phyloP scores from a whole-genome alignment of 2,113 vertebrate species.

The Antechinus flavipes region DNA sequence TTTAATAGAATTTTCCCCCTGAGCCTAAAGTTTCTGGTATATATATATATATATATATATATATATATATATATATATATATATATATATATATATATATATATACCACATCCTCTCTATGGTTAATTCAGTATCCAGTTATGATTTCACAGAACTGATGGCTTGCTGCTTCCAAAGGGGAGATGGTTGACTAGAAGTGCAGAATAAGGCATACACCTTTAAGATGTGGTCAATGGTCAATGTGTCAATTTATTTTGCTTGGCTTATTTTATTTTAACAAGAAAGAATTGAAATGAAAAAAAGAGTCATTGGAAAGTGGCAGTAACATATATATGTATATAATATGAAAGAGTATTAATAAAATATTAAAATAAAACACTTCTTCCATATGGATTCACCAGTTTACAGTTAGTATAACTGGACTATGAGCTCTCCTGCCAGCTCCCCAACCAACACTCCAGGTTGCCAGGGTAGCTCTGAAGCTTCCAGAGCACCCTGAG shows the following conservation, averaged over 20 bases:
- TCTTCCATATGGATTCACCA: background rate
- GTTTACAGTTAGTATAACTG: background rate
- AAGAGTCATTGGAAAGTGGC: background rate
- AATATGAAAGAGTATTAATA: background rate
- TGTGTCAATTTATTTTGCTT: background rate
- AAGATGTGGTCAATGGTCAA: background rate
- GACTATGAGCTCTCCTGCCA: slow-evolving; percentile 8
- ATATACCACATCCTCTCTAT: background rate
- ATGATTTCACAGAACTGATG: background rate
- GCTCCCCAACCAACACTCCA: background rate
- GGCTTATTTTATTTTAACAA: background rate
- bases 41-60: no score
- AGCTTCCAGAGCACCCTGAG: background rate
- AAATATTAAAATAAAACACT: background rate
- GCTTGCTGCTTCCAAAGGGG: background rate
- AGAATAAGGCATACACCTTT: background rate
- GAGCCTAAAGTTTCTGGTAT: background rate
- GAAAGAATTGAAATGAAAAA: background rate
- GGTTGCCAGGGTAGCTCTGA: background rate
- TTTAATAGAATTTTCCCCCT: background rate
- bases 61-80: background rate
- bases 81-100: background rate
- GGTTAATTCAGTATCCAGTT: background rate
- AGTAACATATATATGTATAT: background rate
- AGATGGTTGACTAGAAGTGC: background rate